Conservation (phyloP, 2,113 vertebrate genomes). For the Myotis davidii region DNA sequence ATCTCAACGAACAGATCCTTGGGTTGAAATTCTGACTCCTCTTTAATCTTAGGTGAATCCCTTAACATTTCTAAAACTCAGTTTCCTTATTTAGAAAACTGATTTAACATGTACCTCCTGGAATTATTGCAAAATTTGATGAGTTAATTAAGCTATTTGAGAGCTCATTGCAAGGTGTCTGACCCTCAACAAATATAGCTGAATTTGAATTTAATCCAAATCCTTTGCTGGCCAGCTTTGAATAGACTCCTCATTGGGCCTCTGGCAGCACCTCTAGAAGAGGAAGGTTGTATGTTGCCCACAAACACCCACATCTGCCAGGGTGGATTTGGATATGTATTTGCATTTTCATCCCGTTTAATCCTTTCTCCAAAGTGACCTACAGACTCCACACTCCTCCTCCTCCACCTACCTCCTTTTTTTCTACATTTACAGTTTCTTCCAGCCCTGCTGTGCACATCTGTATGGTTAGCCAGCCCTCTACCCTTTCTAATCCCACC, state of each 20-base stretch:
- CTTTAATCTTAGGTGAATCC: not conserved
- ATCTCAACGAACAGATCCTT: not conserved
- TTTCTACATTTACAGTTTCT: not conserved
- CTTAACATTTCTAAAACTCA: not conserved
- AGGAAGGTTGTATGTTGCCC: not conserved
- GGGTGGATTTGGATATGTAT: not conserved
- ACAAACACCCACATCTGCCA: not conserved
- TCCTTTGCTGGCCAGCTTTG: not conserved
- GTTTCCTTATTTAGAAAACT: not conserved
- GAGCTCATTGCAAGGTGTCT: not conserved
- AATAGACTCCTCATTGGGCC: not conserved
- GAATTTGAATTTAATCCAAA: slow-evolving; percentile 8
- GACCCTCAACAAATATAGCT: not conserved
- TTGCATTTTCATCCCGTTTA: not conserved
- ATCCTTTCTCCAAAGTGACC: not conserved
- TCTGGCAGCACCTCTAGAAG: not conserved
- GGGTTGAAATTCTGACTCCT: not conserved
- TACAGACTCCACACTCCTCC: not conserved
- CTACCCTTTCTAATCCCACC: not conserved
- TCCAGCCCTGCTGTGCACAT: not conserved
- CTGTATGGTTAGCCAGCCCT: not conserved
- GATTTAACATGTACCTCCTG: not conserved
- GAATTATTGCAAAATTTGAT: not conserved
- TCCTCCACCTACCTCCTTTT: not conserved
- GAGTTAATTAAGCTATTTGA: not conserved